Evolutionary conservation across 1,140 invertebrate species (phyloP), one percentile per base, ranked within the genome.

Genomic region (Pararge aegeria): DNA sequence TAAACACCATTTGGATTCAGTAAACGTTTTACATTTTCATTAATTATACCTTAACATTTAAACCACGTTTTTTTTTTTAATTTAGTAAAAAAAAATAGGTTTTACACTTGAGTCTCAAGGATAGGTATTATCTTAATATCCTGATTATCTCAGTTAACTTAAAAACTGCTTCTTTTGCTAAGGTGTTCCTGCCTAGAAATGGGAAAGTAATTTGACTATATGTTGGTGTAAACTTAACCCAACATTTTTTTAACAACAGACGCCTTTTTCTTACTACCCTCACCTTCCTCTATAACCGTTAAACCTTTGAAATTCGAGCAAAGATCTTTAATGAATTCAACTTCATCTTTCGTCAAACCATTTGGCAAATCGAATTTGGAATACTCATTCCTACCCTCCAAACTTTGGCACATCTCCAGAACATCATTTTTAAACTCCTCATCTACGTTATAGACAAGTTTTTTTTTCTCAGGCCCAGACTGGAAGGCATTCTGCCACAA

Each of bases 401-500:
- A 80, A 80, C 75, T 74, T 67, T 89, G 65, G 74, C 80, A 89
- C 77, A 85, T 81, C 18, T 79, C 75, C 21, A 51, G 59, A n/a
- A 81, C 77, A 61, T 62, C 64, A 66, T 80, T 62, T 66, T 72
- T 60, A 62, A 89, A 89, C 37, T 80, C 80, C 1, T 70, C 66
- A 34, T 89, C 86, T 0, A 87, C 81, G 51, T 72, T 64, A 74
- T 78, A 80, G 37, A 61, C 50, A 54, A 71, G 27, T 37, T 68
- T 74, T 68, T 77, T 75, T 55, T 77, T 65, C 4, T 65, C 59
- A 4, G 67, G 54, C 24, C n/a, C 20, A 5, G 55, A 55, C 29
- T 81, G 60, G 20, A 89, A 79, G 0, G 70, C 83, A 21, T 78
- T 82, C 60, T 80, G 77, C 83, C 86, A 89, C 52, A 89, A 70